Conservation (phyloP, 2,797 vertebrate species). For the Peromyscus aztecus region DNA sequence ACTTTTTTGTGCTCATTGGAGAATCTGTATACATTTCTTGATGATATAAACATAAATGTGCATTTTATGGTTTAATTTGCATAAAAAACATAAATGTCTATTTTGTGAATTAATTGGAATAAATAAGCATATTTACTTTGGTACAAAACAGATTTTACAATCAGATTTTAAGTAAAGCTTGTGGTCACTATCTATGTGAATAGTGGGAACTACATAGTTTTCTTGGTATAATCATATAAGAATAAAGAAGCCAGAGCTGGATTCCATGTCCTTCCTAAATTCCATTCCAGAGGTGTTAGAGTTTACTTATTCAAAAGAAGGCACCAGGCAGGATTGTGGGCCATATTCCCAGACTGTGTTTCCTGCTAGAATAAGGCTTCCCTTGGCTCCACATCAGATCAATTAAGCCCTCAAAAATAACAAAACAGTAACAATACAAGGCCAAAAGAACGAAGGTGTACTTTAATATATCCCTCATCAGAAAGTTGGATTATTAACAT, state of each 20-base stretch:
- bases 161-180: neutral
- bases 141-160: neutral
- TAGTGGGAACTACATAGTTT: neutral
- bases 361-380: neutral
- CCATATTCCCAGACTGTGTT: neutral
- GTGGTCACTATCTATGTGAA: neutral
- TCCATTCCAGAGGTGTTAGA: neutral
- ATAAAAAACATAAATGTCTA: neutral
- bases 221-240: neutral
- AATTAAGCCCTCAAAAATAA: neutral
- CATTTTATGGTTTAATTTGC: neutral
- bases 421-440: neutral
- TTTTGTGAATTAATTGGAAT: neutral
- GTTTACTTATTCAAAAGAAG: conserved; percentile 29
- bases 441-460: neutral
- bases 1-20: neutral
- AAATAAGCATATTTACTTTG: neutral
- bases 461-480: neutral
- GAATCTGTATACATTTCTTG: neutral
- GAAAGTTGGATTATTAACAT: conserved; percentile 20
- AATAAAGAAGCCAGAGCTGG: neutral
- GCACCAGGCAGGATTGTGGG: neutral
- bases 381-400: neutral
- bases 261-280: neutral
- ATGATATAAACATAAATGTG: neutral